phyloP scores from a whole-genome alignment of 1,140 invertebrate genomes.

The Bombus huntii region DNA sequence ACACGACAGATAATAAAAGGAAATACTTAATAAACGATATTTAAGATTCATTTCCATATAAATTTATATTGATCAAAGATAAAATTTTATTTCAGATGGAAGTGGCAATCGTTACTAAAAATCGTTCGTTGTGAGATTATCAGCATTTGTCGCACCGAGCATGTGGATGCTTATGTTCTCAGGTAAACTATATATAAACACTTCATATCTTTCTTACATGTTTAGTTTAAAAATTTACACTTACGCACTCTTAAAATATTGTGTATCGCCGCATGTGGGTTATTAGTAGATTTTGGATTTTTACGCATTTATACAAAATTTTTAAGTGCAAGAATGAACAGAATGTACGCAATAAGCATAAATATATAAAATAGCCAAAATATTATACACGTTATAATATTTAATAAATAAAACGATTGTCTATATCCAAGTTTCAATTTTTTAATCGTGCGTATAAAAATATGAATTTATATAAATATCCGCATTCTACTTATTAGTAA shows the following conservation, averaged over 20 bases:
- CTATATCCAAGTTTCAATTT: no score
- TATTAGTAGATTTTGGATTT: background rate
- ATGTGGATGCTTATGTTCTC: conserved; percentile 97
- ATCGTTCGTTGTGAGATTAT: conserved; percentile 98
- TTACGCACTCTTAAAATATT: background rate
- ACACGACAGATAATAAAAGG: background rate
- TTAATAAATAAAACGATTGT: no score
- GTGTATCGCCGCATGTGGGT: background rate
- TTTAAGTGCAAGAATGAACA: no score
- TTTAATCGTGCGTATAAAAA: no score
- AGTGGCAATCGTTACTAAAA: conserved; percentile 94
- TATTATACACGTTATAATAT: no score
- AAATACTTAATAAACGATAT: background rate
- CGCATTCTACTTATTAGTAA: no score
- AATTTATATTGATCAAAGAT: background rate
- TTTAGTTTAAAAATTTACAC: background rate
- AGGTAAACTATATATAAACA: conserved; percentile 85
- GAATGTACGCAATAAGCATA: no score
- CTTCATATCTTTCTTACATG: background rate
- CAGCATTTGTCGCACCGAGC: conserved; percentile 93
- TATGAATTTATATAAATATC: no score
- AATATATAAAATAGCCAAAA: no score
- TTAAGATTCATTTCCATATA: background rate
- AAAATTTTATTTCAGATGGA: conserved; percentile 86
- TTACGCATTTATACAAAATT: no score